Conservation (phyloP, 2,888 invertebrate genomes). For the Frankliniella intonsa region DNA sequence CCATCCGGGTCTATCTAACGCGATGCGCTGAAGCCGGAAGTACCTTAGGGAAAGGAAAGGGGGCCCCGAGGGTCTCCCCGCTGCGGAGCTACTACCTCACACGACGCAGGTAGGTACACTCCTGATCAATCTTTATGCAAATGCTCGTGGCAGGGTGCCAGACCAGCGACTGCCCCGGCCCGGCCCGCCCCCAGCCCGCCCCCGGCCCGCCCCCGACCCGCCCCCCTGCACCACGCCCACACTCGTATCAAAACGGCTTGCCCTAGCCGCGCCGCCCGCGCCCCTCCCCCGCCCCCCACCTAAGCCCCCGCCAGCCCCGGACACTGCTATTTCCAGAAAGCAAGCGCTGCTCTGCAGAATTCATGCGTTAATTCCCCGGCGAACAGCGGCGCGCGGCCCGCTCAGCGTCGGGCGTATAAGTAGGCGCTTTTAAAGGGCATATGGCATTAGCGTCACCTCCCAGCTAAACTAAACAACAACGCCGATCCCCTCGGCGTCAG, state of each 20-base stretch:
- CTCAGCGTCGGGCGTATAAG: too few species aligned
- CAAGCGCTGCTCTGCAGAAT: conserved; percentile 8
- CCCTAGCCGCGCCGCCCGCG: neutral
- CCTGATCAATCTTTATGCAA: conserved; percentile 20
- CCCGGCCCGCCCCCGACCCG: neutral
- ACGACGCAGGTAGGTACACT: neutral
- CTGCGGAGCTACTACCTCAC: too few species aligned
- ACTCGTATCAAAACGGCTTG: conserved; percentile 26
- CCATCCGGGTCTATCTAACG: too few species aligned
- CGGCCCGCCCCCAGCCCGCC: neutral
- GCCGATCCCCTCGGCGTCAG: too few species aligned
- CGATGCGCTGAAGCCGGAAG: too few species aligned
- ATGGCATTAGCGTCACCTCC: too few species aligned
- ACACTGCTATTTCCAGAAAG: neutral
- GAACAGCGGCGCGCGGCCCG: neutral
- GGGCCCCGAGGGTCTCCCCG: too few species aligned
- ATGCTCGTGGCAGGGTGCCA: neutral
- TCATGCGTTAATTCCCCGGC: neutral
- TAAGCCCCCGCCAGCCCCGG: neutral
- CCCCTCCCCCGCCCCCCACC: neutral
- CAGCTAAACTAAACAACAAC: too few species aligned
- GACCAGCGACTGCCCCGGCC: neutral
- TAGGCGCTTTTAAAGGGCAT: too few species aligned
- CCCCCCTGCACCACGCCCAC: neutral
- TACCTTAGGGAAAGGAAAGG: too few species aligned